phyloP scores from a whole-genome alignment of 2,888 invertebrate species.

The Rhogogaster chlorosoma region DNA sequence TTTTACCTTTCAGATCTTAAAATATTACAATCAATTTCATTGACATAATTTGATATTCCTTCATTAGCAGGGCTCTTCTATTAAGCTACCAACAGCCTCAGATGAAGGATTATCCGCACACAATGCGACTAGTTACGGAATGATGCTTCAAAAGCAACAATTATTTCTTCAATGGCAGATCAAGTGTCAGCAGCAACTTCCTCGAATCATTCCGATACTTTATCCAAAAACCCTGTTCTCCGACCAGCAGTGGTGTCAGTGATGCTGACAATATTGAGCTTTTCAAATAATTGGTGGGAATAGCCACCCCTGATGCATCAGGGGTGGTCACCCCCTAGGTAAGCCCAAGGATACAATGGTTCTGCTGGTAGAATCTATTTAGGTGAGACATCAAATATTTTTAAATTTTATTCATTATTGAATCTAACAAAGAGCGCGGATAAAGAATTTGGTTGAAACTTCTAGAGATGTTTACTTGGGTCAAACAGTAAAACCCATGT shows the following conservation, averaged over 20 bases:
- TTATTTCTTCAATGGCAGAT: conserved; percentile 22
- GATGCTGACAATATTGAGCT: neutral
- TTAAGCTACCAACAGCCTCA: neutral
- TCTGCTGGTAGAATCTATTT: neutral
- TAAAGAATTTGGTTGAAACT: neutral
- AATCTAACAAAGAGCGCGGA: neutral
- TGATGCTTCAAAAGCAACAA: conserved; percentile 7
- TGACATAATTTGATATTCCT: neutral
- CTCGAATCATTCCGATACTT: neutral
- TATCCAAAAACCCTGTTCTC: neutral
- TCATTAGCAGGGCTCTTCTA: neutral
- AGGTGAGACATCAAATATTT: conserved; percentile 15
- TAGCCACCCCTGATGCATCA: neutral
- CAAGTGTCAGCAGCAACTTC: conserved; percentile 1
- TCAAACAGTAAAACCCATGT: too few species aligned
- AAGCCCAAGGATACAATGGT: neutral
- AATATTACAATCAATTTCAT: neutral
- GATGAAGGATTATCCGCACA: neutral
- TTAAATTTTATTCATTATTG: neutral
- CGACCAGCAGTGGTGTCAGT: neutral
- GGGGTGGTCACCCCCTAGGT: neutral
- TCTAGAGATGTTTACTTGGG: too few species aligned
- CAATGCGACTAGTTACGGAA: neutral
- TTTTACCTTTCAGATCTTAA: neutral
- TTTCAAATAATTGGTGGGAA: neutral